phyloP scores from a whole-genome alignment of 2,797 vertebrate species.

The Takifugu rubripes region DNA sequence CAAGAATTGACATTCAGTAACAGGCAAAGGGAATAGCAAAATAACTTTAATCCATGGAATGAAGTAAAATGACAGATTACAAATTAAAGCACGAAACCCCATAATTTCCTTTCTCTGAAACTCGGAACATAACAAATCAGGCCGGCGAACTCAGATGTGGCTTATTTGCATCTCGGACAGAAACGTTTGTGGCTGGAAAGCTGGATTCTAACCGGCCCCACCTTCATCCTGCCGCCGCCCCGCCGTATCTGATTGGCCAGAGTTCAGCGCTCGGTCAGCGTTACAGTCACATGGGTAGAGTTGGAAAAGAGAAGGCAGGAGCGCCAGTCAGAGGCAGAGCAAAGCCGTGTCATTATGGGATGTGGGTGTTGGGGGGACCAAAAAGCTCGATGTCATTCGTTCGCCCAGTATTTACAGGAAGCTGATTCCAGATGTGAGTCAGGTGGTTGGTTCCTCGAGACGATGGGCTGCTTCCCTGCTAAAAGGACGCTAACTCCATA shows the following conservation, averaged over 20 bases:
- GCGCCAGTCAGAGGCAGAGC: neutral
- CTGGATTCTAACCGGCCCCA: neutral
- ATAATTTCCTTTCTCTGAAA: neutral
- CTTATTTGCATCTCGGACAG: neutral
- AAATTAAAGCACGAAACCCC: slow-evolving; percentile 2
- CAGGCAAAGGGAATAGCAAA: slow-evolving; percentile 1
- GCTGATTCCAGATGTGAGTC: neutral
- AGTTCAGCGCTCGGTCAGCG: neutral
- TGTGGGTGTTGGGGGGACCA: neutral
- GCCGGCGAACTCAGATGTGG: neutral
- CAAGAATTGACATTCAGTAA: neutral
- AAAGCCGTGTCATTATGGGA: neutral
- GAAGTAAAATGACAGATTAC: neutral
- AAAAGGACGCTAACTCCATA: no score
- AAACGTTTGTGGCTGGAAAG: neutral
- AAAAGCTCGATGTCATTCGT: neutral
- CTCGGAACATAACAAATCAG: neutral
- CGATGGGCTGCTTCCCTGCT: neutral
- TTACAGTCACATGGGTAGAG: neutral
- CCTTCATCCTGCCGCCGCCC: neutral
- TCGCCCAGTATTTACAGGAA: neutral
- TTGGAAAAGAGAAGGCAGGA: neutral
- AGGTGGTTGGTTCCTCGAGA: neutral
- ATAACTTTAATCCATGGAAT: slow-evolving; percentile 1
- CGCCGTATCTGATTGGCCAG: neutral